phyloP scores from a whole-genome alignment of 2,797 vertebrate species.

The Sphenodon punctatus region DNA sequence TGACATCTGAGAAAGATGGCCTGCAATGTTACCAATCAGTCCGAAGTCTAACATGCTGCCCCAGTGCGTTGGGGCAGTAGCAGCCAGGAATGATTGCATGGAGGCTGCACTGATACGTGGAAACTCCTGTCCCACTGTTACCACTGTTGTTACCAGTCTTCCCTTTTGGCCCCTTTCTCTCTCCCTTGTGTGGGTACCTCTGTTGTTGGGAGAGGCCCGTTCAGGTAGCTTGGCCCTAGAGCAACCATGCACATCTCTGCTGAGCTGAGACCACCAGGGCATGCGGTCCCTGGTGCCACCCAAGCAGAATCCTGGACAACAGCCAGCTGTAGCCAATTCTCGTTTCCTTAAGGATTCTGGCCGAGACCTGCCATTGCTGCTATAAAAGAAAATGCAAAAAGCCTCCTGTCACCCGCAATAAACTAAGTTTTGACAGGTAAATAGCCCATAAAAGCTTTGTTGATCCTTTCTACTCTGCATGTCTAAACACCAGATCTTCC shows the following conservation, averaged over 20 bases:
- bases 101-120: neutral
- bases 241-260: no score
- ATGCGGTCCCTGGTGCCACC: neutral
- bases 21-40: neutral
- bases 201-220: neutral
- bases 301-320: neutral
- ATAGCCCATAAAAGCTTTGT: neutral
- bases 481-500: slow-evolving; percentile 30
- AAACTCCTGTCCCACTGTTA: neutral
- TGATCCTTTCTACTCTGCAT: slow-evolving; percentile 15
- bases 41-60: neutral
- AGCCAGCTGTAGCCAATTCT: neutral
- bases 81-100: neutral
- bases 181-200: neutral
- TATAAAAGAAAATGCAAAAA: neutral
- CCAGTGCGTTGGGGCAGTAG: neutral
- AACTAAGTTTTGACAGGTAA: slow-evolving; percentile 1
- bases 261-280: neutral
- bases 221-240: neutral
- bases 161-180: neutral
- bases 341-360: neutral
- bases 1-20: neutral
- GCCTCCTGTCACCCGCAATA: neutral
- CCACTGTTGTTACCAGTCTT: neutral
- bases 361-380: neutral